These are phyloP conservation scores for Tangara arthus DNA, from an alignment of 2,797 vertebrate species.

Conservation along the genomic window DNA sequence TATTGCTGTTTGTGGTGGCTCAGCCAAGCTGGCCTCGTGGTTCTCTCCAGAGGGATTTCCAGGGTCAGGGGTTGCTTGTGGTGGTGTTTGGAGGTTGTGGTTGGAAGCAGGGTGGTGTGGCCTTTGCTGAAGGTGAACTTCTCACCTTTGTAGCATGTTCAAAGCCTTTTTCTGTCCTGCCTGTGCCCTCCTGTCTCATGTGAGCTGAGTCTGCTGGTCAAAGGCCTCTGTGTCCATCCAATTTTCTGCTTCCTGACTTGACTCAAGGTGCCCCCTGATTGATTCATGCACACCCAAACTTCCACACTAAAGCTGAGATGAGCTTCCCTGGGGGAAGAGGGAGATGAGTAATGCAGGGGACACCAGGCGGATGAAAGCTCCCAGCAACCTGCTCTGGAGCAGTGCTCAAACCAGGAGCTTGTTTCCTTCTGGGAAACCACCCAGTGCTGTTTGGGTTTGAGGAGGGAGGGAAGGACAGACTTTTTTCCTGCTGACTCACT, in stretches of 20 bases:
- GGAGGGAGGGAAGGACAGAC: background rate
- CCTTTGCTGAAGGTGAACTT: background rate
- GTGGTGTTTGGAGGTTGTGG: background rate
- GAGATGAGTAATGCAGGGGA: background rate
- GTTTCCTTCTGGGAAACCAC: background rate
- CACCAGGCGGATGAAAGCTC: background rate
- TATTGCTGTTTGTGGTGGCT: background rate
- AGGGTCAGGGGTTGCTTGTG: background rate
- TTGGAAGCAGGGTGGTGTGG: background rate
- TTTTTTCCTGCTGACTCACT: background rate
- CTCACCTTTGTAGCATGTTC: accelerated
- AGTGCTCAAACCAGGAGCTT: background rate
- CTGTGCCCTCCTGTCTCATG: background rate
- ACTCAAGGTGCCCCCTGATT: background rate
- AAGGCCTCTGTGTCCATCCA: accelerated
- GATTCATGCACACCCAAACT: background rate
- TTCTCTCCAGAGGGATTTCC: background rate
- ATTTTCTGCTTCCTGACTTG: background rate
- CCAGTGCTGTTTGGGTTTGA: background rate
- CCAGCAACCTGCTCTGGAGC: background rate
- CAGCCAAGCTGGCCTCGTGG: accelerated
- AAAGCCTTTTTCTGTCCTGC: background rate
- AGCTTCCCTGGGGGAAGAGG: background rate
- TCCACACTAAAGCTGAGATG: background rate
- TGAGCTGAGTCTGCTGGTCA: background rate